phyloP scores from a whole-genome alignment of 2,797 vertebrate genomes.

The Labroides dimidiatus region DNA sequence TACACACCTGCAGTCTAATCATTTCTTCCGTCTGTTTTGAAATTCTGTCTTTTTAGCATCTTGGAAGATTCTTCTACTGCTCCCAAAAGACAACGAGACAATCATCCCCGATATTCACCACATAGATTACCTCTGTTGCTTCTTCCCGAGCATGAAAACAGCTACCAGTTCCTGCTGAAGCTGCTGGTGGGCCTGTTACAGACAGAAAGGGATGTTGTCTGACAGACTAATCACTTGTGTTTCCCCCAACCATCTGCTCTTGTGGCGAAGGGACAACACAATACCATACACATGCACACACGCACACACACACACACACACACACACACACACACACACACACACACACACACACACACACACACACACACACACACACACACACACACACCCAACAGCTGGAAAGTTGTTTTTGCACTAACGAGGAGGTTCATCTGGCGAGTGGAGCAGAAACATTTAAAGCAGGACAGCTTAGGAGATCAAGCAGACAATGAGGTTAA shows the following conservation, averaged over 20 bases:
- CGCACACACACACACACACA: slow-evolving; percentile 18
- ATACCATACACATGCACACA: slow-evolving; percentile 15
- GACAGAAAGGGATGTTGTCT: slow-evolving; percentile 34
- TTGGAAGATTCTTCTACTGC: not conserved
- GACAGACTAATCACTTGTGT: slow-evolving; percentile 52
- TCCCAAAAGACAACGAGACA: not conserved
- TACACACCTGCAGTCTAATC: too few relatives aligned
- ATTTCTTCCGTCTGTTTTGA: too few relatives aligned
- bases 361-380: slow-evolving; percentile 20
- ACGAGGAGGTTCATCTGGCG: slow-evolving; percentile 49
- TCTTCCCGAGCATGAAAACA: slow-evolving; percentile 1
- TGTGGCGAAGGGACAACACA: slow-evolving; percentile 21
- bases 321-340: slow-evolving; percentile 17
- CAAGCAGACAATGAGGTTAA: slow-evolving; percentile 18
- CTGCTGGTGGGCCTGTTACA: slow-evolving; percentile 37
- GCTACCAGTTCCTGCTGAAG: not conserved
- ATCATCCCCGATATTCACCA: not conserved
- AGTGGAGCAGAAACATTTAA: slow-evolving; percentile 26
- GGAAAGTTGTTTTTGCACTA: slow-evolving; percentile 35
- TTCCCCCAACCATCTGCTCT: slow-evolving; percentile 58
- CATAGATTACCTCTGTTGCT: not conserved
- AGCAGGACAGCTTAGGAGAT: slow-evolving; percentile 17
- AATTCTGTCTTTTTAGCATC: too few relatives aligned
- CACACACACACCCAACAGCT: slow-evolving; percentile 20
- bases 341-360: slow-evolving; percentile 18